A percentile compares a stretch with the other conserved stretches of the same genome.
Conservation (phyloP, 2,113 vertebrate genomes). For the Cottus gobio region DNA sequence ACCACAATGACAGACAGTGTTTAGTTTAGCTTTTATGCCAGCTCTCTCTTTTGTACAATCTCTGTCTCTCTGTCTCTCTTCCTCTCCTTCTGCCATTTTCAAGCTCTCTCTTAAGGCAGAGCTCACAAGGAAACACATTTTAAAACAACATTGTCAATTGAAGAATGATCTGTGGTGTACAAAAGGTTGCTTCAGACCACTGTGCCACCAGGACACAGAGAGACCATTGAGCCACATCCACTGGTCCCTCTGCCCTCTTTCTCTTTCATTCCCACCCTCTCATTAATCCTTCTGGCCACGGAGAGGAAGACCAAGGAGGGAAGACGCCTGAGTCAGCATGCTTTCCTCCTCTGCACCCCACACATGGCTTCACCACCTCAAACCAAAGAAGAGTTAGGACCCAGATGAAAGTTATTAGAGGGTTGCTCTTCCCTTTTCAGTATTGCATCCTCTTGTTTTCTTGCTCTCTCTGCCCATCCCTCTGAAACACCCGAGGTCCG, state of each 20-base stretch:
- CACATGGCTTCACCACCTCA: constrained; percentile 60
- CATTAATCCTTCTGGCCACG: constrained; percentile 39
- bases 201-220: constrained; percentile 1
- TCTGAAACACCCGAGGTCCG: constrained; percentile 34
- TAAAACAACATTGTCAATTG: constrained; percentile 1
- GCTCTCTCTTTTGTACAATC: not conserved
- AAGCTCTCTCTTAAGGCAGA: not conserved
- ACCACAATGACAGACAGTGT: not conserved
- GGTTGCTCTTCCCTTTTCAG: constrained; percentile 39
- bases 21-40: not conserved
- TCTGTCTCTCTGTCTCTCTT: not conserved
- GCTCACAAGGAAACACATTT: not conserved
- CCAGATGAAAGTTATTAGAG: constrained; percentile 61
- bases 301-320: constrained; percentile 19
- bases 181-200: constrained; percentile 2
- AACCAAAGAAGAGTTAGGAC: constrained; percentile 35
- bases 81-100: constrained; percentile 12
- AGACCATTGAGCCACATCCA: not conserved
- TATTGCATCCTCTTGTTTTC: constrained; percentile 29
- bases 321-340: constrained; percentile 62
- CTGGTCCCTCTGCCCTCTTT: constrained; percentile 15
- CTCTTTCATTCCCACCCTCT: constrained; percentile 18
- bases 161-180: constrained; percentile 1
- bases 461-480: constrained; percentile 15
- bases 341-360: too few species aligned